phyloP scores from a whole-genome alignment of 2,888 invertebrate genomes.

The Copidosoma aretas region DNA sequence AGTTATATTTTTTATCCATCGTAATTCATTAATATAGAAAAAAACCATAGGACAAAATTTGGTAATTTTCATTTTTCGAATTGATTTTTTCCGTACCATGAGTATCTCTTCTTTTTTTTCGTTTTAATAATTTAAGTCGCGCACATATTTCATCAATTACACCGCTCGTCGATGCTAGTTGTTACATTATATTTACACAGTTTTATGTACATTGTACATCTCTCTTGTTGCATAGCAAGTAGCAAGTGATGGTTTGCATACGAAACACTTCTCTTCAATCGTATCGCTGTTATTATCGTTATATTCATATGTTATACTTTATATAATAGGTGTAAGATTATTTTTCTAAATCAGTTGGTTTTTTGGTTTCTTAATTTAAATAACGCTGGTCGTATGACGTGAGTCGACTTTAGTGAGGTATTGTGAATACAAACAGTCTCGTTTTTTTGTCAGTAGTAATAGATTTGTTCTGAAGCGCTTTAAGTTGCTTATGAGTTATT shows the following conservation, averaged over 20 bases:
- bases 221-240: slow-evolving; percentile 3
- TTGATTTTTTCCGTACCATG: neutral
- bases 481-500: too few relatives aligned
- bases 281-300: neutral
- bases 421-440: neutral
- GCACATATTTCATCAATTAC: neutral
- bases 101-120: neutral
- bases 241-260: neutral
- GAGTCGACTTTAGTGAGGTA: neutral
- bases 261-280: too few relatives aligned
- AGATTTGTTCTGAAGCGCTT: too few relatives aligned
- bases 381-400: neutral
- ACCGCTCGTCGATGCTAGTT: slow-evolving; percentile 4
- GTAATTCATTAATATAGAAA: neutral
- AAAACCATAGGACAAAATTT: neutral
- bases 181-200: neutral
- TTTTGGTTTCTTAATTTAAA: neutral
- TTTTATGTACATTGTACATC: slow-evolving; percentile 24
- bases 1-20: neutral
- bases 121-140: too few relatives aligned
- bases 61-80: neutral
- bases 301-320: neutral
- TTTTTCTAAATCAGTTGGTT: neutral
- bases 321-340: neutral
- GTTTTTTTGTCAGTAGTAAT: too few relatives aligned